Percentiles rank a stretch among this genome's conserved stretches.
Evolutionary conservation across 30 jellyfish, hydroid and myxozoan genomes (phyloP).

Genomic region (Rhopilema esculentum): DNA sequence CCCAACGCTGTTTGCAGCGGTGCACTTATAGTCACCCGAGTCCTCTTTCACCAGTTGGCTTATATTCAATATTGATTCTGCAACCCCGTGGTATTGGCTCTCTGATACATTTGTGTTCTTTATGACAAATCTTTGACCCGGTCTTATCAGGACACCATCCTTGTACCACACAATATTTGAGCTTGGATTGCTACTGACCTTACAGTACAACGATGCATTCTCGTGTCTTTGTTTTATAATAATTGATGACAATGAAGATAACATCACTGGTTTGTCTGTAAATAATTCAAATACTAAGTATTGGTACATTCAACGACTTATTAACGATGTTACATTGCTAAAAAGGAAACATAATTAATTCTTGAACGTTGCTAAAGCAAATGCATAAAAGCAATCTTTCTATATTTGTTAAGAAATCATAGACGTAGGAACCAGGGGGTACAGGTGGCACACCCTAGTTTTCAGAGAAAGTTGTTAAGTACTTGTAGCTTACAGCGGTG

Average conservation of each 20-base stretch:
- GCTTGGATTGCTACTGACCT: slow-evolving; percentile 31
- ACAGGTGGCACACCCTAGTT: too few species aligned
- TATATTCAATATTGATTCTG: slow-evolving; percentile 6
- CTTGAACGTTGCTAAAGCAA: too few species aligned
- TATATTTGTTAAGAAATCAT: too few species aligned
- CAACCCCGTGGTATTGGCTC: not conserved
- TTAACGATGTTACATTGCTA: too few species aligned
- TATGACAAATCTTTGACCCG: not conserved
- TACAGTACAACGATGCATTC: slow-evolving; percentile 5
- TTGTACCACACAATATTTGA: slow-evolving; percentile 34
- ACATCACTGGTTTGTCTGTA: slow-evolving; percentile 23
- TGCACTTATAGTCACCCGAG: slow-evolving; percentile 55
- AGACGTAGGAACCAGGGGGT: too few species aligned
- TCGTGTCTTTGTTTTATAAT: not conserved
- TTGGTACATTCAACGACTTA: too few species aligned
- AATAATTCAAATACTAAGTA: too few species aligned
- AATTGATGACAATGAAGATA: not conserved
- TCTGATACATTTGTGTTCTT: not conserved
- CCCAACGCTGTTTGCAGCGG: slow-evolving; percentile 43
- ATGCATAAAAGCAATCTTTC: too few species aligned
- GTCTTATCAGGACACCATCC: not conserved
- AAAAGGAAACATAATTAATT: too few species aligned
- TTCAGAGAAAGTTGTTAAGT: too few species aligned
- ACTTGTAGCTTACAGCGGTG: too few species aligned
- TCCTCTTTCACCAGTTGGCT: not conserved